Evolutionary conservation across 2,797 vertebrate genomes (phyloP).

Genomic region (Hydrolagus colliei): DNA sequence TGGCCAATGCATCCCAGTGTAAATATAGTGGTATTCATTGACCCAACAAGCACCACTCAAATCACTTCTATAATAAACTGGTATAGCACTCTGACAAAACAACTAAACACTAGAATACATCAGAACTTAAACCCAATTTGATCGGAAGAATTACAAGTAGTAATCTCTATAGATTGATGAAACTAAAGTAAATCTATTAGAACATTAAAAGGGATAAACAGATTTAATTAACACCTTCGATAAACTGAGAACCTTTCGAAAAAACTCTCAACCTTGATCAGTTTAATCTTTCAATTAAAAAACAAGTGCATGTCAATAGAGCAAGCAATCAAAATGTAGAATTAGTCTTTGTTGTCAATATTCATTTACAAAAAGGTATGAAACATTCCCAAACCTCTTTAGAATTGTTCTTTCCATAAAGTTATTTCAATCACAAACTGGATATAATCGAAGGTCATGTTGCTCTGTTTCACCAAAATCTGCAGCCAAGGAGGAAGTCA

Average conservation of each 20-base stretch:
- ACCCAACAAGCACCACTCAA: too few species aligned
- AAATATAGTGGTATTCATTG: too few species aligned
- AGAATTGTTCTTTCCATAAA: not conserved
- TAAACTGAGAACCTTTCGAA: not conserved
- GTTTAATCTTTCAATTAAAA: constrained; percentile 25
- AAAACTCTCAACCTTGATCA: not conserved
- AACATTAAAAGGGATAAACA: not conserved
- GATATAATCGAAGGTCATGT: not conserved
- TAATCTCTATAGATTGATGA: not conserved
- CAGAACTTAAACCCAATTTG: not conserved
- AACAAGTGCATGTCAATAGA: not conserved
- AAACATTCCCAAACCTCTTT: not conserved
- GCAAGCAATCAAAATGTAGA: not conserved
- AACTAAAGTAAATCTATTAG: not conserved
- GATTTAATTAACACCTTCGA: not conserved
- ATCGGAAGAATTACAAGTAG: not conserved
- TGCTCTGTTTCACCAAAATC: too few species aligned
- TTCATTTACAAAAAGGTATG: not conserved
- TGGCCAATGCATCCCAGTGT: too few species aligned
- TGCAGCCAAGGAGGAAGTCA: not conserved
- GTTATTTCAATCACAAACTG: not conserved
- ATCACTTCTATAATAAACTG: too few species aligned
- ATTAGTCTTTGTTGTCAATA: not conserved
- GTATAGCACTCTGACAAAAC: too few species aligned
- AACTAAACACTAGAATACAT: not conserved